Base-by-base conservation (phyloP, 2,113 vertebrate species). In the Gobiocypris rarus region DNA sequence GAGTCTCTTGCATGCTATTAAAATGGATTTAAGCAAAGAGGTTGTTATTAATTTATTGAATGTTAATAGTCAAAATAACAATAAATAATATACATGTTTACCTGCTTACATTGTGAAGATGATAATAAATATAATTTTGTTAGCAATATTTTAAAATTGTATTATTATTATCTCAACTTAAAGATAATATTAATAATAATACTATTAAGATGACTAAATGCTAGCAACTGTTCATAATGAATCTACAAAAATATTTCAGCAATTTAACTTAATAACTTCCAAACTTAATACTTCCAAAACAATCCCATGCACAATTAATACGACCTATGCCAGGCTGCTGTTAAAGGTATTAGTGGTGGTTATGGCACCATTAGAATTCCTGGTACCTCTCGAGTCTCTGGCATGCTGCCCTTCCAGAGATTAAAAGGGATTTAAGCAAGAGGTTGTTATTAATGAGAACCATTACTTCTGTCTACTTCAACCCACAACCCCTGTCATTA, bases 351-450 rank as follows among this genome's bases (percentile, higher is more conserved):
- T 41, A 58, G 75, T 3, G 26, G 19, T 24, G 74, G 45, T 70
- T 79, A 70, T 61, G 78, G 69, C 71, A 76, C 85, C 61, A 86
- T 88, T 89, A 87, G 24, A 67, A 88, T 84, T 87, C 87, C 80
- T 81, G 9, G 2, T 84, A 83, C 79, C 75, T 52, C 56, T 59
- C 75, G n/a, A 28, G 56, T n/a, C 79, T 70, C 80, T 86, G 84
- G 84, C 82, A 82, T 71, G 59, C 17, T n/a, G 80, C 78, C 87
- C 58, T 79, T 76, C 50, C 70, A 81, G 82, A 90, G 86, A 90
- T 90, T 88, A 87, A 90, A 88, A 86, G 82, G 75, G 83, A 86
- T 86, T 89, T 83, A 88, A 88, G 70, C 83, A 74, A 85, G 61
- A 76, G 67, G 74, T 58, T 56, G 80, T 87, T 87, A 89, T 89